Base-by-base conservation (phyloP, 2,113 vertebrate species). In the Catagonus wagneri region DNA sequence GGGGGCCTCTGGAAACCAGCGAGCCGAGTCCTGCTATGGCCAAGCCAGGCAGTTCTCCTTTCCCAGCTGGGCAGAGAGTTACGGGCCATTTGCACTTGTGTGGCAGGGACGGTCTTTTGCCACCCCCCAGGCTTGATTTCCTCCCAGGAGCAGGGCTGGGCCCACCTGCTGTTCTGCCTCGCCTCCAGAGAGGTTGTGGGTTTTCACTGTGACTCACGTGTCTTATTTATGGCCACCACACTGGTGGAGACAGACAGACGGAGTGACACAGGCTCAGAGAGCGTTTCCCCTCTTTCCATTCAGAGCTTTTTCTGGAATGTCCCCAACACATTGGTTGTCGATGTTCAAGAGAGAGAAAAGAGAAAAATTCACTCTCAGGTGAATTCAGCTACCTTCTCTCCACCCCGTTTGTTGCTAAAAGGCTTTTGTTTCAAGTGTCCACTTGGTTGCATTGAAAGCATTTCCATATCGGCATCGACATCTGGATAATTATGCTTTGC, bases 151-250 rank as follows among this genome's bases (percentile, higher is more conserved):
- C 44, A 66, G 90, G 50, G 17, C 79, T 74, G 39, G 56, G 36
- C 4, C 6, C 89, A 92, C 92, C 95, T 97, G 27, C 86, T 79
- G 22, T 27, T 74, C 29, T 85, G 39, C 78, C 58, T 36, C 34
- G 61, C 83, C 90, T 84, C 61, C 36, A 72, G 69, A 96, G 96
- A 97, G 68, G 60, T 0, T 56, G 91, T 89, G 74, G 60, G 75
- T 90, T 96, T 93, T 95, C 78, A 16, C 1, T 91, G 74, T 97
- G 96, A 95, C 83, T 96, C 95, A 93, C 14, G 58, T 15, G 34
- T 81, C 36, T 94, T 96, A 92, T 95, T 97, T 94, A 94, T 94
- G 89, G 60, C 83, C 68, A 71, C 78, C 9, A 6, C 1, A 8
- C 78, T 85, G 86, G 76, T 89, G 36, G 90, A 92, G 36, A 92